A percentile compares a stretch with the other conserved stretches of the same genome.
Evolutionary conservation across 2,888 invertebrate species (phyloP).

Genomic region (Portevinia maculata): DNA sequence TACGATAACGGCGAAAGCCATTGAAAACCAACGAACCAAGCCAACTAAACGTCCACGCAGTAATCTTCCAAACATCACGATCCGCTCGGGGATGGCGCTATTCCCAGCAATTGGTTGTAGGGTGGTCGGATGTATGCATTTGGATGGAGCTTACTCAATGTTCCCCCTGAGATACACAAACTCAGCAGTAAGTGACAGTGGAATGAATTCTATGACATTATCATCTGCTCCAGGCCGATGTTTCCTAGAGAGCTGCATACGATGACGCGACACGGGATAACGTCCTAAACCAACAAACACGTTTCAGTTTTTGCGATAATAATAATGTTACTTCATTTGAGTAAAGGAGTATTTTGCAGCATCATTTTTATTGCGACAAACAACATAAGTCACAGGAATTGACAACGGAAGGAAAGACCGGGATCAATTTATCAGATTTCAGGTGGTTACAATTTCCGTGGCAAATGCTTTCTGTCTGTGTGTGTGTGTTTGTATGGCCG

Average conservation of each 20-base stretch:
- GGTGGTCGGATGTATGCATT: neutral
- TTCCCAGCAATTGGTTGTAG: neutral
- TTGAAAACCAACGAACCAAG: conserved; percentile 8
- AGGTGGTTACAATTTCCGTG: conserved; percentile 66
- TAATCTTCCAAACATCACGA: conserved; percentile 58
- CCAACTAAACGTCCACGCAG: conserved; percentile 25
- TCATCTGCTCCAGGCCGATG: conserved; percentile 43
- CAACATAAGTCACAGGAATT: conserved; percentile 25
- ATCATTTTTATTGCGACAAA: neutral
- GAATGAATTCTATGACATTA: conserved; percentile 65
- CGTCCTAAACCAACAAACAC: conserved; percentile 38
- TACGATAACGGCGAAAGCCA: conserved; percentile 16
- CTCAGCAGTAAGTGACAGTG: conserved; percentile 55
- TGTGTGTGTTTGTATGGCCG: neutral
- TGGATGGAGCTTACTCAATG: conserved; percentile 20
- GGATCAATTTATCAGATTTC: conserved; percentile 61
- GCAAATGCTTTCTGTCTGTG: conserved; percentile 27
- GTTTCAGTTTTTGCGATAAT: conserved; percentile 27
- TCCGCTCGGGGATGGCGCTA: conserved; percentile 5
- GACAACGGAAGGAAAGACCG: conserved; percentile 26
- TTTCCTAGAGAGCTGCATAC: too few species aligned
- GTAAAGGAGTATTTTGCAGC: conserved; percentile 12
- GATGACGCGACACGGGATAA: conserved; percentile 9
- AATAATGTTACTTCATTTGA: conserved; percentile 49
- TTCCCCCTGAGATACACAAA: conserved; percentile 39